These are phyloP conservation scores for Gambelia wislizenii DNA, from an alignment of 2,797 vertebrate species.

Conservation along the genomic window DNA sequence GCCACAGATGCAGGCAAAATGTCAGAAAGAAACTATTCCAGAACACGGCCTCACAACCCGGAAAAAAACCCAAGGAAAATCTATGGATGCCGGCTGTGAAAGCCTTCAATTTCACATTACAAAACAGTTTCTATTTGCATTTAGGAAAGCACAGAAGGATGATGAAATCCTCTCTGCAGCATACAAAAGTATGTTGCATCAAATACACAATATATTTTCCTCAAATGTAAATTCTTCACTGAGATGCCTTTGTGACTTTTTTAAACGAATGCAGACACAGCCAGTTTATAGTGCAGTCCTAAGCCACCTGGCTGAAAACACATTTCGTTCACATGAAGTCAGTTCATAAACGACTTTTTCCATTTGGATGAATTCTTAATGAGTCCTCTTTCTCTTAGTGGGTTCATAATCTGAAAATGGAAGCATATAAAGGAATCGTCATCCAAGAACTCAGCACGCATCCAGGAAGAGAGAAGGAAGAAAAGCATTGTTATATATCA, in stretches of 20 bases:
- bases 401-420: conserved; percentile 69
- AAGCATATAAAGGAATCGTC: conserved; percentile 28
- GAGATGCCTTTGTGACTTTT: not conserved
- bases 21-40: no score
- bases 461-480: not conserved
- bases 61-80: no score
- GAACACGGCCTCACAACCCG: no score
- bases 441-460: not conserved
- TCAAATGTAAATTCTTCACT: not conserved
- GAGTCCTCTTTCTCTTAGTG: conserved; percentile 71
- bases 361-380: conserved; percentile 43
- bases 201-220: not conserved
- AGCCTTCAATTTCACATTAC: no score
- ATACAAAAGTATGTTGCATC: not conserved
- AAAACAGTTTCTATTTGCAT: no score
- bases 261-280: not conserved
- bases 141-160: not conserved
- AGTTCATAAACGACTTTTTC: not conserved
- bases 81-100: no score
- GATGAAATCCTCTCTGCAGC: not conserved
- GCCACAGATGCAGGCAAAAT: no score
- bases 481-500: not conserved
- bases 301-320: not conserved
- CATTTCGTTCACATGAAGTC: not conserved
- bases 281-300: not conserved